Conservation (phyloP, 2,113 vertebrate species). For the Sminthopsis crassicaudata region DNA sequence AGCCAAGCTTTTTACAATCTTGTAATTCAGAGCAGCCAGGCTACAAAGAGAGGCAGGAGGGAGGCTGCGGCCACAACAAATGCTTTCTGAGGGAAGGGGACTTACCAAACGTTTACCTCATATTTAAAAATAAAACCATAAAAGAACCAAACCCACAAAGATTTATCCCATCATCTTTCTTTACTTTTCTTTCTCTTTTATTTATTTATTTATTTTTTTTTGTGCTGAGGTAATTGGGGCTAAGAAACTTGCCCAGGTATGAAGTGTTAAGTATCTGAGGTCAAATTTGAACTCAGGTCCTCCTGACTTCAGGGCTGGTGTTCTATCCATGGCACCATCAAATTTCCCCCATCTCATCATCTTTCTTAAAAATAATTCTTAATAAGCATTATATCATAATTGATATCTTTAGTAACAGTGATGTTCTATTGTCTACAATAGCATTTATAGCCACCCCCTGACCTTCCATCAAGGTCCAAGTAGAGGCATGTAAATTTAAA, state of each 20-base stretch:
- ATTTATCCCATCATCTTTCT: not conserved
- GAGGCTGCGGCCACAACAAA: not conserved
- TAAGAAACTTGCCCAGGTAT: too few species aligned
- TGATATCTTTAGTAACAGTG: not conserved
- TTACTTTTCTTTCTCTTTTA: too few species aligned
- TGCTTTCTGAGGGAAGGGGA: not conserved
- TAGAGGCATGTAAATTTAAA: not conserved
- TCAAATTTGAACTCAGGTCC: too few species aligned
- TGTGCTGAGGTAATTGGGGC: too few species aligned
- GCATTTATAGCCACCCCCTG: not conserved
- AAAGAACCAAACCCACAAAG: not conserved
- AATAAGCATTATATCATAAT: not conserved
- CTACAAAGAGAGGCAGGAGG: not conserved
- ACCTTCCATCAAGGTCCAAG: too few species aligned
- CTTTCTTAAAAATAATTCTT: not conserved
- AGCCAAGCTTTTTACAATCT: not conserved
- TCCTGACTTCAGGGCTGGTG: too few species aligned
- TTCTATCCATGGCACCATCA: too few species aligned
- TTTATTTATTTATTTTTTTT: too few species aligned
- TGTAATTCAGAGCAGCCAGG: not conserved
- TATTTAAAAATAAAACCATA: not conserved
- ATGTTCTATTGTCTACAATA: not conserved
- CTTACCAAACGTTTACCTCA: not conserved
- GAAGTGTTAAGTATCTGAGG: too few species aligned
- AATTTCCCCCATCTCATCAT: not conserved